phyloP scores from a whole-genome alignment of 23 tunicate genomes.

The Trididemnum clinides region DNA sequence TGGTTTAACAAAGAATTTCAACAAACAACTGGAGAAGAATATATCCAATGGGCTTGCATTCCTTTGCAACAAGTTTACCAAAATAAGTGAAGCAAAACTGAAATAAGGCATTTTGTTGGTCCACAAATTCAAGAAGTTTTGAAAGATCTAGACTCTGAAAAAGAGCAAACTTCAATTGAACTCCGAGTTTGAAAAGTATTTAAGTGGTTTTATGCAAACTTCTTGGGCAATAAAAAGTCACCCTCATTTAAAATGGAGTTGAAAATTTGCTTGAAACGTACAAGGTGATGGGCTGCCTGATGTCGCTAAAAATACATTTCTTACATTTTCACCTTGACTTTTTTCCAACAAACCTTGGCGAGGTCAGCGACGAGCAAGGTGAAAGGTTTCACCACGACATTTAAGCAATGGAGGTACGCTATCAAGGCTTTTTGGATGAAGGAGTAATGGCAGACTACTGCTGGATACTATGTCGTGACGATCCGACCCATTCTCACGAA shows the following conservation, averaged over 20 bases:
- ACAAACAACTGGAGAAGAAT: slow-evolving; percentile 27
- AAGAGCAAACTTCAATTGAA: not conserved
- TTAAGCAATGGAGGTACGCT: slow-evolving; percentile 25
- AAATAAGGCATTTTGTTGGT: slow-evolving; percentile 44
- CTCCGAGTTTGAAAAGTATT: slow-evolving; percentile 31
- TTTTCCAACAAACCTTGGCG: slow-evolving; percentile 26
- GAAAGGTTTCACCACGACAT: slow-evolving; percentile 36
- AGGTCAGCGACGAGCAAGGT: slow-evolving; percentile 11
- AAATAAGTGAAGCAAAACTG: slow-evolving; percentile 37
- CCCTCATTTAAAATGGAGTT: slow-evolving; percentile 29
- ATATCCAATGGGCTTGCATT: slow-evolving; percentile 31
- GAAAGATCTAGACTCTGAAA: slow-evolving; percentile 7
- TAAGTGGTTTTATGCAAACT: slow-evolving; percentile 38
- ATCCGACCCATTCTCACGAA: slow-evolving; percentile 10
- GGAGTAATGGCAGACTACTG: slow-evolving; percentile 28
- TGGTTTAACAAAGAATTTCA: slow-evolving; percentile 33
- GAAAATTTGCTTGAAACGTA: slow-evolving; percentile 32
- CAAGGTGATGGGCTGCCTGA: slow-evolving; percentile 15
- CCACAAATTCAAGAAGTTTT: slow-evolving; percentile 37
- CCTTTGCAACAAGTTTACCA: slow-evolving; percentile 24
- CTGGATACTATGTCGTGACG: slow-evolving; percentile 30
- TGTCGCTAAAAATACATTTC: slow-evolving; percentile 42
- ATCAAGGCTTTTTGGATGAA: slow-evolving; percentile 30
- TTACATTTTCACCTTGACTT: slow-evolving; percentile 19
- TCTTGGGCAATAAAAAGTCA: slow-evolving; percentile 32